Evolutionary conservation across 2,113 vertebrate species (phyloP).

Genomic region (Rafetus swinhoei): DNA sequence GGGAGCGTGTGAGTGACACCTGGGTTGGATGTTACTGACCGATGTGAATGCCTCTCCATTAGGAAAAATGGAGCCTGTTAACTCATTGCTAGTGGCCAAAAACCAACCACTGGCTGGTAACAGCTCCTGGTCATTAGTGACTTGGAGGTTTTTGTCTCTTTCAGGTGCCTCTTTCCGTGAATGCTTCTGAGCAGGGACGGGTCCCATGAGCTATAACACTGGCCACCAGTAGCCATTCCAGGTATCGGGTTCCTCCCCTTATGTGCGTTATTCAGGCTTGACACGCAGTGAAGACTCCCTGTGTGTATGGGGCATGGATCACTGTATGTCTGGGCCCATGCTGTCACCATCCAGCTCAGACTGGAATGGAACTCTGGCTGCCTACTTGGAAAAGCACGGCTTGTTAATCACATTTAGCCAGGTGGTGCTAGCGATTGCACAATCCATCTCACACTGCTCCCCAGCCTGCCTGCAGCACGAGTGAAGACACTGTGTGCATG

Average conservation of each 20-base stretch:
- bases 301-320: neutral
- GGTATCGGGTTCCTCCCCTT: neutral
- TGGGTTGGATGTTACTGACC: neutral
- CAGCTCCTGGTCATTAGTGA: neutral
- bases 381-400: neutral
- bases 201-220: neutral
- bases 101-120: neutral
- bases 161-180: neutral
- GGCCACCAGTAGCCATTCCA: neutral
- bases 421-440: neutral
- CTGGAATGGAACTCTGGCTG: neutral
- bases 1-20: neutral
- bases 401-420: neutral
- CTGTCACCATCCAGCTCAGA: neutral
- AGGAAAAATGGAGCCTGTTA: neutral
- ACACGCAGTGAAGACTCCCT: neutral
- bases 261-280: neutral
- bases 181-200: neutral
- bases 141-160: neutral
- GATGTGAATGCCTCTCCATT: neutral
- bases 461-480: no score
- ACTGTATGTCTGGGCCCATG: rapidly evolving
- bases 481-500: neutral
- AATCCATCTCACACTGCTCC: neutral
- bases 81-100: neutral